Evolutionary conservation across 1,140 invertebrate genomes (phyloP).

Genomic region (Drosophila sulfurigaster): DNA sequence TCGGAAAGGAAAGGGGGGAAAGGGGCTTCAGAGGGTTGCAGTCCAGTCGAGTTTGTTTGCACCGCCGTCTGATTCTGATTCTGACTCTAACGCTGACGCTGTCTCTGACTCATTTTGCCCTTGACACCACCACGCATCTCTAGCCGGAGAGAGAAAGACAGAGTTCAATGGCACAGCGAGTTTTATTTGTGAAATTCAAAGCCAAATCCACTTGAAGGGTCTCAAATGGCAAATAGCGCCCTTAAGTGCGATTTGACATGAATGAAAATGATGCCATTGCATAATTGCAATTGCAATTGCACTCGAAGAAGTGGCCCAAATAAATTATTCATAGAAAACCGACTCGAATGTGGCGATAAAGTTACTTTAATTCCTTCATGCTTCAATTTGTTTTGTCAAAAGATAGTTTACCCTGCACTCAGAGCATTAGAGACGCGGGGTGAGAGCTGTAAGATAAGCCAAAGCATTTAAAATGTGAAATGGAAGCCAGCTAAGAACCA

Average conservation of each 20-base stretch:
- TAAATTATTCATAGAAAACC: conserved; percentile 16
- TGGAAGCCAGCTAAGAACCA: conserved; percentile 59
- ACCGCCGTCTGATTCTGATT: conserved; percentile 61
- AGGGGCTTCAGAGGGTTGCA: conserved; percentile 29
- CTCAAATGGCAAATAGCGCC: background rate
- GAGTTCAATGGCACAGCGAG: conserved; percentile 41
- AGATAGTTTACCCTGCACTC: background rate
- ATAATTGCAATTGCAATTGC: conserved; percentile 10
- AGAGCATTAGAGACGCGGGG: conserved; percentile 29
- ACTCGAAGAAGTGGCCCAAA: background rate
- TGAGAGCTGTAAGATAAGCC: conserved; percentile 54
- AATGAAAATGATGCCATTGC: conserved; percentile 2
- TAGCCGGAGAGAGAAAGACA: background rate
- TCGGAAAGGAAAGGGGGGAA: background rate
- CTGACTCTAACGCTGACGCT: conserved; percentile 37
- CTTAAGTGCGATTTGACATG: conserved; percentile 9
- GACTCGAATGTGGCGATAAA: conserved; percentile 1
- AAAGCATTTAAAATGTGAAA: conserved; percentile 68
- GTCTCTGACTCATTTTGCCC: conserved; percentile 47
- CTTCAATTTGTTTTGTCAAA: background rate
- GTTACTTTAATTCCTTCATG: background rate
- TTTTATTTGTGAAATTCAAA: conserved; percentile 55
- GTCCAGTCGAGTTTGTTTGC: conserved; percentile 65
- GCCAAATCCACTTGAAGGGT: conserved; percentile 5
- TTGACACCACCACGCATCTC: conserved; percentile 16